Evolutionary conservation across 2,113 vertebrate species (phyloP).

Genomic region (Gila orcuttii): DNA sequence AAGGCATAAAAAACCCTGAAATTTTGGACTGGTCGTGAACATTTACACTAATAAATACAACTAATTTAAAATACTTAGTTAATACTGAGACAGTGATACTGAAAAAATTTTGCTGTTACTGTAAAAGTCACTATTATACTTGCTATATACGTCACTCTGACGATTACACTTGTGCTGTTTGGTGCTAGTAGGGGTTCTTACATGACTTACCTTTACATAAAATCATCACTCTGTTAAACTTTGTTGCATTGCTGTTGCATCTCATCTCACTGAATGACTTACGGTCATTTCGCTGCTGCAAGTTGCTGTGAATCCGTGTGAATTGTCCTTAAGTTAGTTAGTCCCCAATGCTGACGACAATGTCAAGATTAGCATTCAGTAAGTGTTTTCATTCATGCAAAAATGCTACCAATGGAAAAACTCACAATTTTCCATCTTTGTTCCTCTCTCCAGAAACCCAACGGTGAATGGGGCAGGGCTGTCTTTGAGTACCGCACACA

Average conservation of each 20-base stretch:
- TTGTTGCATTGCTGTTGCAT: neutral
- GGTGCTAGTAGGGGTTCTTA: too few species aligned
- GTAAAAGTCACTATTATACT: neutral
- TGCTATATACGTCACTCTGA: too few species aligned
- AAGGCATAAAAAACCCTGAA: neutral
- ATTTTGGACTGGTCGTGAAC: neutral
- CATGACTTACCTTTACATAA: neutral
- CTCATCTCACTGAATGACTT: neutral
- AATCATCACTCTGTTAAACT: neutral
- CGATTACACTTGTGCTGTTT: neutral
- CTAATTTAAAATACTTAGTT: neutral
- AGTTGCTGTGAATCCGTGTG: neutral
- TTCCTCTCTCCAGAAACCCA: conserved; percentile 47
- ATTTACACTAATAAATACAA: neutral
- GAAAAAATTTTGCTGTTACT: neutral
- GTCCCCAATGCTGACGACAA: neutral
- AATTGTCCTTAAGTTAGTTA: neutral
- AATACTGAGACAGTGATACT: too few species aligned
- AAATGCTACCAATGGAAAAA: neutral
- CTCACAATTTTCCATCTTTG: neutral
- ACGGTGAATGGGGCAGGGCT: conserved; percentile 82
- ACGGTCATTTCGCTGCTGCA: neutral
- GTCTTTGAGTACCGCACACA: conserved; percentile 94
- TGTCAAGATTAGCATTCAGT: neutral
- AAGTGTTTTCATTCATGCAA: neutral